These are phyloP conservation scores for Unio pictorum DNA, from an alignment of 2,888 invertebrate genomes.

Conservation along the genomic window DNA sequence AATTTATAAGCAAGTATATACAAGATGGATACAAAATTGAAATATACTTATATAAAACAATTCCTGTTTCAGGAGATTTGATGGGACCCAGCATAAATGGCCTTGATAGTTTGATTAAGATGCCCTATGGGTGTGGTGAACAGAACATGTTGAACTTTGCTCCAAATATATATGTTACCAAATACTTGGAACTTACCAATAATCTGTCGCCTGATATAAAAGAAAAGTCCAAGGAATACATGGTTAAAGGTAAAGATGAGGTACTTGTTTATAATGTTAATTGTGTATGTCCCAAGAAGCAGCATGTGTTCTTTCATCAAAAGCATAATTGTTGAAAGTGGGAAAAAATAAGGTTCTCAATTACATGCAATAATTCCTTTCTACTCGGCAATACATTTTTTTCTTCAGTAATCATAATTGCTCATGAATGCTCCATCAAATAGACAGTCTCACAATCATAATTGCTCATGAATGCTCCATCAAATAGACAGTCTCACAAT, in stretches of 20 bases:
- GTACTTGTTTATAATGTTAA: too few species aligned
- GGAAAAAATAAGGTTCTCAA: too few species aligned
- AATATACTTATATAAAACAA: neutral
- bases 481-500: too few species aligned
- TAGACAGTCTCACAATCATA: too few species aligned
- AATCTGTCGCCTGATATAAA: constrained; percentile 76
- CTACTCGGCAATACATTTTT: too few species aligned
- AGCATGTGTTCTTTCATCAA: too few species aligned
- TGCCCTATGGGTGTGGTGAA: constrained; percentile 92
- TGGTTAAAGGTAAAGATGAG: constrained; percentile 37
- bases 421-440: too few species aligned
- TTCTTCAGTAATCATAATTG: too few species aligned
- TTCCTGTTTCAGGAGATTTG: constrained; percentile 77
- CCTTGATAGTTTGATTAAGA: constrained; percentile 81
- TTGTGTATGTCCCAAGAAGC: too few species aligned
- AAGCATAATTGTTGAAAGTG: too few species aligned
- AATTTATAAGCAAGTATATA: neutral
- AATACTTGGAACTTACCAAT: constrained; percentile 84
- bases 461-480: too few species aligned
- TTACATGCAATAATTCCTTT: too few species aligned
- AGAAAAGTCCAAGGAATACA: constrained; percentile 32
- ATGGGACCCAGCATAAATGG: constrained; percentile 85
- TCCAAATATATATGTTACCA: constrained; percentile 87
- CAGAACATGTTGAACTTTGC: constrained; percentile 94
- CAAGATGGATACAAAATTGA: neutral